Conservation (phyloP, 2,888 invertebrate genomes). For the Eupeodes luniger region DNA sequence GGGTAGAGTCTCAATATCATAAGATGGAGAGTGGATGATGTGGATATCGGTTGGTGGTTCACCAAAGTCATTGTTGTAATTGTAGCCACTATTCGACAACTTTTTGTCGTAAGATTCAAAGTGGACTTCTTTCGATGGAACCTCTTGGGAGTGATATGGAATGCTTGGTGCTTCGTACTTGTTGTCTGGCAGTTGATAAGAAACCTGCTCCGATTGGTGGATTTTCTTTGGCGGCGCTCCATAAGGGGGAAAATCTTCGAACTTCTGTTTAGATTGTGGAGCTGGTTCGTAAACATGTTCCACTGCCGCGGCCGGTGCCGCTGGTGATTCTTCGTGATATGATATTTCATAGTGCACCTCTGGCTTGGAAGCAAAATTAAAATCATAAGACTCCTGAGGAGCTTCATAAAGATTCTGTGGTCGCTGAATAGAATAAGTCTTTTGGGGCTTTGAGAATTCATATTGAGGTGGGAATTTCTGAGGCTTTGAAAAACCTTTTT, state of each 20-base stretch:
- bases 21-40: conserved; percentile 81
- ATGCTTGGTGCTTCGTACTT: conserved; percentile 58
- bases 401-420: conserved; percentile 79
- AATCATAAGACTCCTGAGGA: conserved; percentile 72
- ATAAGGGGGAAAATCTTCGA: conserved; percentile 57
- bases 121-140: conserved; percentile 39
- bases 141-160: conserved; percentile 49
- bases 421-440: conserved; percentile 28
- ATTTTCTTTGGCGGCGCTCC: conserved; percentile 60
- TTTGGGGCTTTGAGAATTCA: conserved; percentile 61
- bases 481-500: conserved; percentile 74
- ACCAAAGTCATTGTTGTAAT: conserved; percentile 78
- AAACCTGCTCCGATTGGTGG: conserved; percentile 69
- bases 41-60: conserved; percentile 80
- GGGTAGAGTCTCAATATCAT: conserved; percentile 79
- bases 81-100: conserved; percentile 79
- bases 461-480: conserved; percentile 53
- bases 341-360: conserved; percentile 64
- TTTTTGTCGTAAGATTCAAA: conserved; percentile 60
- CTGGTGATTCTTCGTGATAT: conserved; percentile 55
- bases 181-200: conserved; percentile 57
- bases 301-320: too few species aligned
- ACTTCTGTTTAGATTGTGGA: conserved; percentile 33
- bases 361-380: conserved; percentile 33
- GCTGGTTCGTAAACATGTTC: conserved; percentile 43